Percentiles rank a stretch among this genome's conserved stretches.
These are phyloP conservation scores for Lamellibrachia luymesi DNA, from an alignment of 1,140 invertebrate genomes.

Conservation along the genomic window DNA sequence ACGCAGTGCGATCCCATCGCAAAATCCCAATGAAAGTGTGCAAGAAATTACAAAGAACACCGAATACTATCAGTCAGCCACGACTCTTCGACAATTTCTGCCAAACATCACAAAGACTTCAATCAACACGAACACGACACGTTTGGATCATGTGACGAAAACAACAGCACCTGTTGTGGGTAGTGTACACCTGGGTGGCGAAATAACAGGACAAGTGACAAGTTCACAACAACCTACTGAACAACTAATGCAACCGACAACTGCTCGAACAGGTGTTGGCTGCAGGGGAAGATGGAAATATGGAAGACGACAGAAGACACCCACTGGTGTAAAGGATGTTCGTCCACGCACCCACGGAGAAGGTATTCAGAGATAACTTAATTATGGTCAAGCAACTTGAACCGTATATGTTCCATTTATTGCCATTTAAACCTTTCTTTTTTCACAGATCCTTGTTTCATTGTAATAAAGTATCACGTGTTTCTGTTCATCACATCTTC, in stretches of 20 bases:
- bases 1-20: neutral
- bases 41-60: neutral
- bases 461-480: too few relatives aligned
- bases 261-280: neutral
- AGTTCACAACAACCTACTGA: neutral
- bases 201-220: neutral
- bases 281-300: neutral
- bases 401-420: neutral
- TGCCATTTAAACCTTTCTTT: neutral
- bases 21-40: neutral
- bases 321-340: neutral
- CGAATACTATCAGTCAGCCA: neutral
- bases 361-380: neutral
- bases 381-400: neutral
- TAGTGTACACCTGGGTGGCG: neutral
- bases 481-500: too few relatives aligned
- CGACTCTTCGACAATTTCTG: neutral
- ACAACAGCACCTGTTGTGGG: neutral
- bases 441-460: neutral
- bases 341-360: neutral
- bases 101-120: neutral
- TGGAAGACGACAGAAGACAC: neutral
- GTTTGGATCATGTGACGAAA: neutral
- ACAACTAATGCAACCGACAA: neutral
- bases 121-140: neutral